Conservation (phyloP, 1,140 invertebrate genomes). For the Dendrolimus punctatus region DNA sequence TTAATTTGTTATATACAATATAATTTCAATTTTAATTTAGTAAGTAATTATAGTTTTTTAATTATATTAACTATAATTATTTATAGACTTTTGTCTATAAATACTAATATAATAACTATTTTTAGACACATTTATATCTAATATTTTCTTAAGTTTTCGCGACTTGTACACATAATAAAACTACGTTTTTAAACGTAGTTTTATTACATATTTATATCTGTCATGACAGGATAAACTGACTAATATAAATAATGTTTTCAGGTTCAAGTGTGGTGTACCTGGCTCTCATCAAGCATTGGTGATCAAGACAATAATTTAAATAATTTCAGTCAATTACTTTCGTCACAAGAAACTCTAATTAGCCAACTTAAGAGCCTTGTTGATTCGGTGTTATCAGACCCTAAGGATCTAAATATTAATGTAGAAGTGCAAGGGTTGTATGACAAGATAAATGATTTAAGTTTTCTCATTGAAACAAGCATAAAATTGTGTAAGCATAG, state of each 20-base stretch:
- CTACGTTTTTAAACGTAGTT: no score
- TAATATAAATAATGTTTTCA: slow-evolving; percentile 17
- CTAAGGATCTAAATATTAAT: slow-evolving; percentile 19
- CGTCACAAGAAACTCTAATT: slow-evolving; percentile 44
- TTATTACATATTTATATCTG: no score
- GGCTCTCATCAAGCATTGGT: slow-evolving; percentile 9
- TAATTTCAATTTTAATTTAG: no score
- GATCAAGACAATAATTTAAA: slow-evolving; percentile 9
- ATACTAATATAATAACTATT: no score
- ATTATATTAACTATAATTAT: no score
- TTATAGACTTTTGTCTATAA: no score
- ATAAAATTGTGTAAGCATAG: slow-evolving; percentile 41
- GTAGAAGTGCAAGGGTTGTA: slow-evolving; percentile 34
- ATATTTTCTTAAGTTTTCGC: no score
- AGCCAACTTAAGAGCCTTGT: slow-evolving; percentile 33
- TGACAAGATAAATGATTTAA: slow-evolving; percentile 42
- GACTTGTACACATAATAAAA: no score
- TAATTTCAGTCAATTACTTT: slow-evolving; percentile 15
- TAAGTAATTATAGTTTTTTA: no score
- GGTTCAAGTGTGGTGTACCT: slow-evolving; percentile 23
- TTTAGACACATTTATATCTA: no score
- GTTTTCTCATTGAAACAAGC: slow-evolving; percentile 33
- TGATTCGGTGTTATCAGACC: slow-evolving; percentile 19
- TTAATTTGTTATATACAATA: no score
- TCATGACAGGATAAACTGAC: neutral